Percentiles rank a stretch among this genome's conserved stretches.
phyloP scores from a whole-genome alignment of 2,888 invertebrate species.

The Mactromeris polynyma region DNA sequence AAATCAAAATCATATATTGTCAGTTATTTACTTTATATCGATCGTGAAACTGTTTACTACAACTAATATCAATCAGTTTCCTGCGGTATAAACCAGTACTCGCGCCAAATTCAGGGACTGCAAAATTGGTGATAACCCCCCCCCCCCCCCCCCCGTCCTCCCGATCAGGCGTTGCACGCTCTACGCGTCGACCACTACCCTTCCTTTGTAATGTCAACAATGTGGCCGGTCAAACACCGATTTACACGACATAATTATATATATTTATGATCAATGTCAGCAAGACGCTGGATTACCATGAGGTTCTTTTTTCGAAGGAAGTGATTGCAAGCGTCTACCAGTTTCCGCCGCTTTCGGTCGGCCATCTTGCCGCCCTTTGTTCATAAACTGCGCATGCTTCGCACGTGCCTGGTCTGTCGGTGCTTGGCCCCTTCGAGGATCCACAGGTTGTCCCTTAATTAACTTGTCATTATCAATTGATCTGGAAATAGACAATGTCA shows the following conservation, averaged over 20 bases:
- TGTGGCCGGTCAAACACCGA: no score
- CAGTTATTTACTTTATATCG: no score
- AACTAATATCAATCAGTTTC: no score
- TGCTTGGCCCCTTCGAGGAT: slow-evolving; percentile 30
- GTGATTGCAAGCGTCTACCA: slow-evolving; percentile 59
- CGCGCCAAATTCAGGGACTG: no score
- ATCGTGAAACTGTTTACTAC: no score
- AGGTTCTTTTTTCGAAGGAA: slow-evolving; percentile 41
- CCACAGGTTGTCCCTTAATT: slow-evolving; percentile 53
- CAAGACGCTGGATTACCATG: slow-evolving; percentile 41
- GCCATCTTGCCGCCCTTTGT: slow-evolving; percentile 37
- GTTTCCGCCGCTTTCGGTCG: slow-evolving; percentile 61
- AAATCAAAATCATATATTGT: no score
- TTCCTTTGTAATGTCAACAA: no score
- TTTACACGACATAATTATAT: not conserved
- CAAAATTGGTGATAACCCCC: no score
- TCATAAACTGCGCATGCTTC: slow-evolving; percentile 41
- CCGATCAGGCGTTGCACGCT: no score
- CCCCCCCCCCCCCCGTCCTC: no score
- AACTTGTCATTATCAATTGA: slow-evolving; percentile 66
- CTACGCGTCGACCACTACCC: no score
- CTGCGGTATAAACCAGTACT: no score
- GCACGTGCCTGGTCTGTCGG: slow-evolving; percentile 26
- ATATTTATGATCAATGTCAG: not conserved
- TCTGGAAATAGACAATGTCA: slow-evolving; percentile 45